Evolutionary conservation across 2,888 invertebrate genomes (phyloP), one percentile per base, ranked within the genome.

Genomic region (Hemicrepidius hirtus): DNA sequence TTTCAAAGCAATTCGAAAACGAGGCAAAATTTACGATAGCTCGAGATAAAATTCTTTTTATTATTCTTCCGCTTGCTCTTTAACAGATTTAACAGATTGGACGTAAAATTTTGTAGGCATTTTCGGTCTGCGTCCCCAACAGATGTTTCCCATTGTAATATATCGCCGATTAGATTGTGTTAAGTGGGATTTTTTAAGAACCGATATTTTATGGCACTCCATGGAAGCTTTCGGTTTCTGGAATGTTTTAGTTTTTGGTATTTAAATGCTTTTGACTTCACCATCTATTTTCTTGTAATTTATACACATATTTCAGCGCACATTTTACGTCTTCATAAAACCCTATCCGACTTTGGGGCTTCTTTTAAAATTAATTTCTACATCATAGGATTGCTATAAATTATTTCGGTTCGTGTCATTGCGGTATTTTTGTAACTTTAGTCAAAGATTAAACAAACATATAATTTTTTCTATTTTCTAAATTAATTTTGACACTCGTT

Each of bases 141-240:
- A 79, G 75, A 76, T 79, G 79, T 75, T 76, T 74, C 59, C 53
- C 75, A 76, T 77, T 77, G 70, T 76, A 75, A 78, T 74, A 74
- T 75, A 79, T 79, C 69, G 71, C 65, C 66, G 75, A 78, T 79
- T 77, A 77, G 76, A 78, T 79, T 78, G 75, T 66, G 73, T 75
- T 78, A 78, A 79, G 78, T 78, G 76, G 76, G 70, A 73, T 72
- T 69, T 75, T 71, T 74, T 64, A 68, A 70, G 65, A 49, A 62
- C 49, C 65, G 49, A 65, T 69, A 66, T 72, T 74, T 73, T 75
- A 77, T 68, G 71, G 68, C 64, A 44, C 72, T 66, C 41, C 66
- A 60, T 57, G 46, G 46, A 46, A 65, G 49, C 53, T 41, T 46
- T 49, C 64, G 59, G 59, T 68, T 66, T 69, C 59, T 66, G 69